A percentile compares a stretch with the other conserved stretches of the same genome.
phyloP scores from a whole-genome alignment of 2,797 vertebrate genomes.

The Morelia viridis region DNA sequence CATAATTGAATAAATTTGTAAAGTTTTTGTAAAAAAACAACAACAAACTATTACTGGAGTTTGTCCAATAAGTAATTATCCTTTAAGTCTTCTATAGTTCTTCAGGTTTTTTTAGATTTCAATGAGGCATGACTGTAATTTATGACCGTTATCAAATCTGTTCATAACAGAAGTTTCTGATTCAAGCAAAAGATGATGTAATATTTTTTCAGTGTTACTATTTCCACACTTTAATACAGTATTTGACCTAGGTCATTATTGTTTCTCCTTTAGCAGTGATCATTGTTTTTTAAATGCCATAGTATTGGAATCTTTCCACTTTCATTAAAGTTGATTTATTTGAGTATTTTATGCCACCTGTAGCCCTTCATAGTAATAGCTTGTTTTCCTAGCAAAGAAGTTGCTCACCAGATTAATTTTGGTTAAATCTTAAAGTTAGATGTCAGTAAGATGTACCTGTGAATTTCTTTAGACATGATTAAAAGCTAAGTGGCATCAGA shows the following conservation, averaged over 20 bases:
- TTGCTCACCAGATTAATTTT: background rate
- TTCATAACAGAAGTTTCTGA: background rate
- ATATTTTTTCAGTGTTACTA: background rate
- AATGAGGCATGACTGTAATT: background rate
- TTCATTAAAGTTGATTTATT: background rate
- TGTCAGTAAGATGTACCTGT: background rate
- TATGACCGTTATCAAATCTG: background rate
- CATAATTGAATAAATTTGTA: slow-evolving; percentile 20
- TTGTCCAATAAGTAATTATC: background rate
- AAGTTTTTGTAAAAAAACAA: background rate
- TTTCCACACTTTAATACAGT: background rate
- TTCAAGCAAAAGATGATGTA: background rate
- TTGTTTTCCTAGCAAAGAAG: background rate
- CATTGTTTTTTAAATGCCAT: background rate
- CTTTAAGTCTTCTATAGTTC: background rate
- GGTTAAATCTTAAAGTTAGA: background rate
- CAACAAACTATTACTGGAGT: background rate
- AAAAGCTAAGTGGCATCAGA: slow-evolving; percentile 7
- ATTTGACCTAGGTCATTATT: background rate
- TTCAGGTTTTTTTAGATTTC: background rate
- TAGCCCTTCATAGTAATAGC: background rate
- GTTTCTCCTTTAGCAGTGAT: background rate
- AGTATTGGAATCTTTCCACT: background rate
- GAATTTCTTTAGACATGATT: background rate
- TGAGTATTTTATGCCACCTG: background rate